Percentiles rank a stretch among this genome's conserved stretches.
These are phyloP conservation scores for Chaenocephalus aceratus DNA, from an alignment of 2,113 vertebrate genomes.

Conservation along the genomic window DNA sequence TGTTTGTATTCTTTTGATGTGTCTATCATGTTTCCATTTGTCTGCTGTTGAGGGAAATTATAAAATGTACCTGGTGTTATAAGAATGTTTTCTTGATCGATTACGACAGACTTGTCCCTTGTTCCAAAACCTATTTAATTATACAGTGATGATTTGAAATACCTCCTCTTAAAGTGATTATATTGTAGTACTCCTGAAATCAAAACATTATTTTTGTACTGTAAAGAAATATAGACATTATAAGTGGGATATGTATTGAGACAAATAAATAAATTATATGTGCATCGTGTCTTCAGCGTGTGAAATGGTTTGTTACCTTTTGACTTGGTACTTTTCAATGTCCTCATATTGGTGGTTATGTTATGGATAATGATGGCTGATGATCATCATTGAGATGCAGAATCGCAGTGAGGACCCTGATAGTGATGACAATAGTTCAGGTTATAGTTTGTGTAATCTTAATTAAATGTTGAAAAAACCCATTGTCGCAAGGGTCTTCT, in stretches of 20 bases:
- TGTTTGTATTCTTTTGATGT: constrained; percentile 62
- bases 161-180: constrained; percentile 50
- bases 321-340: background rate
- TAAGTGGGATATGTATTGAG: constrained; percentile 52
- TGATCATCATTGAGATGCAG: background rate
- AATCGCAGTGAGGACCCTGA: background rate
- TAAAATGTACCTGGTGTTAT: constrained; percentile 48
- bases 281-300: constrained; percentile 39
- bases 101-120: constrained; percentile 36
- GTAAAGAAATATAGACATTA: constrained; percentile 54
- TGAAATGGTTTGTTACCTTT: constrained; percentile 29
- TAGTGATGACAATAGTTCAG: background rate
- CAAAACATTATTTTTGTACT: constrained; percentile 81
- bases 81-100: constrained; percentile 50
- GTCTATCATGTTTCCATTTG: constrained; percentile 52
- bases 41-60: constrained; percentile 56
- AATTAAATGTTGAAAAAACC: background rate
- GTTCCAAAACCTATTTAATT: constrained; percentile 37
- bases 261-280: constrained; percentile 28
- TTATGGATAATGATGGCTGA: background rate
- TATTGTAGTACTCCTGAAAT: constrained; percentile 58
- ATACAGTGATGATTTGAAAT: constrained; percentile 62
- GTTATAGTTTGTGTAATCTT: background rate
- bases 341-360: background rate
- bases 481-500: background rate